A percentile compares a stretch with the other conserved stretches of the same genome.
phyloP scores from a whole-genome alignment of 2,888 invertebrate species.

The Acleris holmiana region DNA sequence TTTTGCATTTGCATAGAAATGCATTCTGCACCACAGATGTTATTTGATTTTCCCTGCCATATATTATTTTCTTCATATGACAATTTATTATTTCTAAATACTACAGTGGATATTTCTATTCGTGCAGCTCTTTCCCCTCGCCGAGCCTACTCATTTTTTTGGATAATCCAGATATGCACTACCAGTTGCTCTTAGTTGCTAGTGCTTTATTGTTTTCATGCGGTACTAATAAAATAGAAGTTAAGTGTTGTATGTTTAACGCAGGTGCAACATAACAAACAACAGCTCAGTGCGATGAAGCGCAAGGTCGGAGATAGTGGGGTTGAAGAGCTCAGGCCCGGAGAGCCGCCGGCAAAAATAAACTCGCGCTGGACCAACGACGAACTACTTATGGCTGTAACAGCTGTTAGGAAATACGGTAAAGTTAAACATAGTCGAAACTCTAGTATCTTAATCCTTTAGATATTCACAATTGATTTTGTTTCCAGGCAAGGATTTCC shows the following conservation, averaged over 20 bases:
- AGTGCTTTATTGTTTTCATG: slow-evolving; percentile 29
- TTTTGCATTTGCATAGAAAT: slow-evolving; percentile 53
- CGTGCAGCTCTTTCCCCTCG: neutral
- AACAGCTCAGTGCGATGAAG: slow-evolving; percentile 93
- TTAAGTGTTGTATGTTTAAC: slow-evolving; percentile 25
- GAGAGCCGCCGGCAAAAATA: slow-evolving; percentile 88
- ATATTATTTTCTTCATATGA: slow-evolving; percentile 45
- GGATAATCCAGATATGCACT: slow-evolving; percentile 82
- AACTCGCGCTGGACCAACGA: slow-evolving; percentile 97
- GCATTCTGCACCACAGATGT: slow-evolving; percentile 73
- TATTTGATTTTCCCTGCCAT: slow-evolving; percentile 24
- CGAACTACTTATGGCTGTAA: slow-evolving; percentile 95
- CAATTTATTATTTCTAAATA: slow-evolving; percentile 50
- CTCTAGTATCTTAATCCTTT: neutral
- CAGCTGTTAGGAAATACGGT: slow-evolving; percentile 93
- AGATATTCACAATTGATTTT: neutral
- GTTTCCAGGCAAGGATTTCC: slow-evolving; percentile 89
- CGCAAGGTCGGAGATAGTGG: slow-evolving; percentile 87
- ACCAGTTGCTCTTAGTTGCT: slow-evolving; percentile 42
- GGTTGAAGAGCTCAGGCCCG: slow-evolving; percentile 86
- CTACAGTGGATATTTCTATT: slow-evolving; percentile 46
- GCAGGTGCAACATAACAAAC: slow-evolving; percentile 97
- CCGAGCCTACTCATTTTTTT: slow-evolving; percentile 53
- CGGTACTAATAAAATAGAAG: slow-evolving; percentile 25
- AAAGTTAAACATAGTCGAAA: slow-evolving; percentile 49